Evolutionary conservation across 1,140 invertebrate species (phyloP), one percentile per base, ranked within the genome.

Genomic region (Apis florea): DNA sequence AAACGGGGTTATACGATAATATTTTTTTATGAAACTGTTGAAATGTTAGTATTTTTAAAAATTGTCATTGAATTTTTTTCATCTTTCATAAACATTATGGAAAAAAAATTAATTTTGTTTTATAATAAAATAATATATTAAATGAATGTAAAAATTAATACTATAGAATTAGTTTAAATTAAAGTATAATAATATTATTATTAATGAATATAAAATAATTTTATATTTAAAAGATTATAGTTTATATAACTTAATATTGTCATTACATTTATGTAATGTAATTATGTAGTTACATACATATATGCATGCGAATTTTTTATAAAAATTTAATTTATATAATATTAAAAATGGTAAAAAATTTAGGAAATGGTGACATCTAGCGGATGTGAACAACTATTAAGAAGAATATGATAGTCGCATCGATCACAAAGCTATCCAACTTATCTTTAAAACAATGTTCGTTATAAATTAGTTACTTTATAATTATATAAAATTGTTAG

Each of bases 1-100:
- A 83, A 78, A 71, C 40, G 69, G 24, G 68, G 40, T 64, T 77
- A 76, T 15, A 26, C 24, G 15, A 31, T 17, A 10, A 54, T 66
- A 47, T 40, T 75, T 54, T 21, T 56, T 67, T 56, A 75, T 56
- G 19, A 58, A 58, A n/a, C 70, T 19, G 19, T 10, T 26, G 17
- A 21, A 54, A 31, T 3, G 21, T 12, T 21, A 6, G 19, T 17
- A 17, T 49, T 26, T 51, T 59, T 24, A 47, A 49, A 40, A 12
- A 40, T 40, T 31, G 9, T 31, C 19, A 31, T 56, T 26, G 11
- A 13, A 58, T 21, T 1, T 17, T 47, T 40, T 5, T 53, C 8
- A 11, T n/a, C 2, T 10, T 9, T 24, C 24, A 1, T 5, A 40
- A 56, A 19, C 6, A n/a, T 21, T 13, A 1, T 11, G 17, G 2